These are phyloP conservation scores for Sylvietta virens DNA, from an alignment of 2,113 vertebrate genomes.

Conservation along the genomic window DNA sequence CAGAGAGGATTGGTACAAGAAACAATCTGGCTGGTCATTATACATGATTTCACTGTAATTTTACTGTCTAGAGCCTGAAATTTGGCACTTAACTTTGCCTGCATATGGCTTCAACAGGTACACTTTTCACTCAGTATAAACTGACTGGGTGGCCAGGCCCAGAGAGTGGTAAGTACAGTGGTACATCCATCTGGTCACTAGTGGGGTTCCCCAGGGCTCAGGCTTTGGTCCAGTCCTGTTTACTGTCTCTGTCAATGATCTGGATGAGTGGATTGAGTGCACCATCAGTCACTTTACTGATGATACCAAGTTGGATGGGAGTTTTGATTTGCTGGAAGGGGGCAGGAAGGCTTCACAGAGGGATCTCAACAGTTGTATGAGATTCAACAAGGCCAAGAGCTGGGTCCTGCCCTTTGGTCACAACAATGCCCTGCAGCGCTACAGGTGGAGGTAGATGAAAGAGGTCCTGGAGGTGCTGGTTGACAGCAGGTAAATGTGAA, in stretches of 20 bases:
- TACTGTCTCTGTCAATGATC: neutral
- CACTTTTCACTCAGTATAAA: neutral
- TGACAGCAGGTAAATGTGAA: neutral
- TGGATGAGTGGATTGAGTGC: neutral
- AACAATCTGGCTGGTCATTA: neutral
- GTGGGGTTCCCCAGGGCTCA: too few relatives aligned
- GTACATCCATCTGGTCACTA: neutral
- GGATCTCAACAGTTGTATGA: neutral
- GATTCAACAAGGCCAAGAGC: neutral
- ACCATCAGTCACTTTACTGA: neutral
- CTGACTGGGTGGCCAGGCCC: neutral
- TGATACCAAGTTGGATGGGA: neutral
- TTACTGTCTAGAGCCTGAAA: neutral
- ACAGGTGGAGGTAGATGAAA: neutral
- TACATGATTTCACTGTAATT: neutral
- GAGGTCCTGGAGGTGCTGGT: neutral
- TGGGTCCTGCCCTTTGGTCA: neutral
- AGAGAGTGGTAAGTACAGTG: neutral
- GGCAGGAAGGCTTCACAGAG: neutral
- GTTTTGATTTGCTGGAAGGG: neutral
- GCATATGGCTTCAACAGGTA: neutral
- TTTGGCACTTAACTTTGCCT: neutral
- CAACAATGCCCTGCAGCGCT: accelerated
- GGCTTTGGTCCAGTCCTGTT: neutral
- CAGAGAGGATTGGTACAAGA: neutral